Evolutionary conservation across 2,797 vertebrate genomes (phyloP).

Genomic region (Apodemus agrarius): DNA sequence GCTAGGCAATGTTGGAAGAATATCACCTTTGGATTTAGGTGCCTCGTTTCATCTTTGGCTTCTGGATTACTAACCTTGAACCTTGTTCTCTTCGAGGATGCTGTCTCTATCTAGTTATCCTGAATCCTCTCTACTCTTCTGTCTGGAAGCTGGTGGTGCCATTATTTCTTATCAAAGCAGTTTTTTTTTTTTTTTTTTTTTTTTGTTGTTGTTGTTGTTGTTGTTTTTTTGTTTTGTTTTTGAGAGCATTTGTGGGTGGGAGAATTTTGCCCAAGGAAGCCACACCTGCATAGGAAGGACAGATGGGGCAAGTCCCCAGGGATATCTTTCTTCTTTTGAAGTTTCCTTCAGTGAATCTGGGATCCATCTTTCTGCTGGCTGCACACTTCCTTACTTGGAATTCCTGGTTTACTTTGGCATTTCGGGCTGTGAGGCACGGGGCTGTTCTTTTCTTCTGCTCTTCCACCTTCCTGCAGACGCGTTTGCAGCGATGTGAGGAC

Average conservation of each 20-base stretch:
- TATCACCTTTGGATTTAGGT: not conserved
- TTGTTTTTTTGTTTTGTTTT: constrained; percentile 50
- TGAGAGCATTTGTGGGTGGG: not conserved
- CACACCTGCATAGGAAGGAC: not conserved
- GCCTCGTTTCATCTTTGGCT: not conserved
- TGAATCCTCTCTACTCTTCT: not conserved
- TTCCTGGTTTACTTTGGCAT: not conserved
- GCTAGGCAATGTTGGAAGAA: not conserved
- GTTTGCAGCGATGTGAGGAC: constrained; percentile 26
- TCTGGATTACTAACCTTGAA: not conserved
- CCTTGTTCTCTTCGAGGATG: constrained; percentile 25
- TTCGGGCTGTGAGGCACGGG: not conserved
- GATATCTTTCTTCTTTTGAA: not conserved
- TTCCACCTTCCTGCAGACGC: constrained; percentile 6
- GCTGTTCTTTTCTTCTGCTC: constrained; percentile 16
- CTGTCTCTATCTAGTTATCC: not conserved
- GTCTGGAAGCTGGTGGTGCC: not conserved
- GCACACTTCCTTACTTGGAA: not conserved
- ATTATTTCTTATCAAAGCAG: not conserved
- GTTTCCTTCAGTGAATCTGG: not conserved
- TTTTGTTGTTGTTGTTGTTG: too few relatives aligned
- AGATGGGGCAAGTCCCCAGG: not conserved
- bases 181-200: constrained; percentile 50
- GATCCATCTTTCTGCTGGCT: not conserved
- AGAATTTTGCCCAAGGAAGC: not conserved